These are phyloP conservation scores for Diarsia mendica DNA, from an alignment of 2,888 invertebrate genomes.

Conservation along the genomic window DNA sequence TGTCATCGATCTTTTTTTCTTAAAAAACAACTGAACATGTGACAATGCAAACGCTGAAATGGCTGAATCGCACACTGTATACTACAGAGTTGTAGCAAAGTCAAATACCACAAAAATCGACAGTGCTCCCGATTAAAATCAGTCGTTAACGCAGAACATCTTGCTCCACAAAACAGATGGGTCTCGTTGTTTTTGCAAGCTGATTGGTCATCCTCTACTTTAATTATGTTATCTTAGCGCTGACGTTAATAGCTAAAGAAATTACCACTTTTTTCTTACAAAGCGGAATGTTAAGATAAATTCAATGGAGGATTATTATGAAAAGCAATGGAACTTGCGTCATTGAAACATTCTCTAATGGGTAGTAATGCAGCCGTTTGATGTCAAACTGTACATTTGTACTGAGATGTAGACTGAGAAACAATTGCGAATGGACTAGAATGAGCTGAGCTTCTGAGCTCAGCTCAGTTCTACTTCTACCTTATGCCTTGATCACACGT, in stretches of 20 bases:
- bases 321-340: slow-evolving; percentile 36
- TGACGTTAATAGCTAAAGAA: slow-evolving; percentile 33
- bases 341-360: slow-evolving; percentile 19
- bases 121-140: background rate
- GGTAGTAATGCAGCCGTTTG: background rate
- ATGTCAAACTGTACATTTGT: background rate
- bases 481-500: no score
- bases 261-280: slow-evolving; percentile 29
- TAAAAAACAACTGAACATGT: background rate
- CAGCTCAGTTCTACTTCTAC: no score
- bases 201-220: slow-evolving; percentile 43
- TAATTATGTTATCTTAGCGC: slow-evolving; percentile 47
- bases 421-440: no score
- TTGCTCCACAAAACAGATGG: slow-evolving; percentile 45
- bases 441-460: no score
- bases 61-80: background rate
- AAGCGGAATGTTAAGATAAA: slow-evolving; percentile 32
- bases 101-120: background rate
- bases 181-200: slow-evolving; percentile 32
- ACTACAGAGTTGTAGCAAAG: background rate
- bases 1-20: no score
- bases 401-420: background rate
- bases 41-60: background rate
- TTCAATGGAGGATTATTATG: slow-evolving; percentile 25
- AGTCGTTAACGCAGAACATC: background rate